phyloP scores from a whole-genome alignment of 1,140 invertebrate genomes.

The Tribolium madens region DNA sequence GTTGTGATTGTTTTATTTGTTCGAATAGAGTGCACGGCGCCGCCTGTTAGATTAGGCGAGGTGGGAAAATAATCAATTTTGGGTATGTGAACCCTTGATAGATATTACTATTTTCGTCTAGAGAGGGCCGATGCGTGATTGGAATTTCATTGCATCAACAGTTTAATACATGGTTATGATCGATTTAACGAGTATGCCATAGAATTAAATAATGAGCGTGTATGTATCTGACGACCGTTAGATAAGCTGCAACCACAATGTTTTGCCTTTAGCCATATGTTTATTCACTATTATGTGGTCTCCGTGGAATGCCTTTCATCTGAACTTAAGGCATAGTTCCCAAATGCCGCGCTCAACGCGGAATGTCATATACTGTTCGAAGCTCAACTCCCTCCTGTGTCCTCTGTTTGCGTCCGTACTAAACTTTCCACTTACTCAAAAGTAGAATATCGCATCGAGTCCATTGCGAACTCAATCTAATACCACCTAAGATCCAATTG shows the following conservation, averaged over 20 bases:
- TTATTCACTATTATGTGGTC: slow-evolving; percentile 64
- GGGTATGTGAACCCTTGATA: background rate
- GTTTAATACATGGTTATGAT: slow-evolving; percentile 36
- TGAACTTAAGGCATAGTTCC: slow-evolving; percentile 65
- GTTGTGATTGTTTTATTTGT: background rate
- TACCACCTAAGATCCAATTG: slow-evolving; percentile 26
- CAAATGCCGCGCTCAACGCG: slow-evolving; percentile 62
- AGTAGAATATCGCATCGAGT: slow-evolving; percentile 34
- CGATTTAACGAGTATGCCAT: slow-evolving; percentile 38
- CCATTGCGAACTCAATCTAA: slow-evolving; percentile 30
- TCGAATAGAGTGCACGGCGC: background rate
- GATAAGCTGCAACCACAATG: slow-evolving; percentile 54
- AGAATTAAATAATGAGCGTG: slow-evolving; percentile 41
- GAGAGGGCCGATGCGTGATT: slow-evolving; percentile 6
- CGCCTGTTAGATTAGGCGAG: background rate
- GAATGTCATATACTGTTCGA: slow-evolving; percentile 64
- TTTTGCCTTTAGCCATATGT: slow-evolving; percentile 58
- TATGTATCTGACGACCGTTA: slow-evolving; percentile 47
- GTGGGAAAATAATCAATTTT: background rate
- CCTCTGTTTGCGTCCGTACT: slow-evolving; percentile 36
- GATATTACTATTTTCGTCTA: slow-evolving; percentile 5
- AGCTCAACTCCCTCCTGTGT: slow-evolving; percentile 44
- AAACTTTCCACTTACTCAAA: slow-evolving; percentile 42
- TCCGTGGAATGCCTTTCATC: slow-evolving; percentile 65
- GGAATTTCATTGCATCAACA: slow-evolving; percentile 34